phyloP scores from a whole-genome alignment of 2,113 vertebrate species.

The Lasiurus cinereus region DNA sequence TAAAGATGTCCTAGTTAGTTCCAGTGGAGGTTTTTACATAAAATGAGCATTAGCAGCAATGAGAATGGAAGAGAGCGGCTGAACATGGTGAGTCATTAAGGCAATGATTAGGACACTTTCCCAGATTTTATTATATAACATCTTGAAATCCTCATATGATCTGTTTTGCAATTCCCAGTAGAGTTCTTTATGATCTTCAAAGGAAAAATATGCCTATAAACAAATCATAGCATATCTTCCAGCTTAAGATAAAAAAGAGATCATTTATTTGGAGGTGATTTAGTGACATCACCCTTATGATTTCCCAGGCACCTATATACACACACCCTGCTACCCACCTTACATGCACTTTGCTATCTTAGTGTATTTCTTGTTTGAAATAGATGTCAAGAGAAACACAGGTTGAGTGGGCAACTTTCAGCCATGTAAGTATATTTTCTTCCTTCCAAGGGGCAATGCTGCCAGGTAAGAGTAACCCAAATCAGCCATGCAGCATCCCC shows the following conservation, averaged over 20 bases:
- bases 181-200: conserved; percentile 50
- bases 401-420: neutral
- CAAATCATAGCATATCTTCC: neutral
- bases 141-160: conserved; percentile 61
- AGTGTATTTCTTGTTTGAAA: conserved; percentile 56
- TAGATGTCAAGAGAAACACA: neutral
- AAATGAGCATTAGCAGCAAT: conserved; percentile 55
- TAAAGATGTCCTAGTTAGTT: conserved; percentile 79
- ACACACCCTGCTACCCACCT: neutral
- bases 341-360: neutral
- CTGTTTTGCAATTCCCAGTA: conserved; percentile 16
- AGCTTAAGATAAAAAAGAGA: neutral
- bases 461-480: neutral
- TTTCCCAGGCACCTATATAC: neutral
- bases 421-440: neutral
- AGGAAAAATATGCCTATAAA: conserved; percentile 64
- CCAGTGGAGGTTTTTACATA: conserved; percentile 73
- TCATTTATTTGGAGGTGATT: neutral
- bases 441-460: neutral
- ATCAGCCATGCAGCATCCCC: conserved; percentile 1
- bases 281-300: neutral
- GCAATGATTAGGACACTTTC: conserved; percentile 14
- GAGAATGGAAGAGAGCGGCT: conserved; percentile 60
- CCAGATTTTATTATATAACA: conserved; percentile 65
- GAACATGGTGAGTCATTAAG: conserved; percentile 42